These are phyloP conservation scores for Lithophane leautieri DNA, from an alignment of 2,888 invertebrate species.

Conservation along the genomic window DNA sequence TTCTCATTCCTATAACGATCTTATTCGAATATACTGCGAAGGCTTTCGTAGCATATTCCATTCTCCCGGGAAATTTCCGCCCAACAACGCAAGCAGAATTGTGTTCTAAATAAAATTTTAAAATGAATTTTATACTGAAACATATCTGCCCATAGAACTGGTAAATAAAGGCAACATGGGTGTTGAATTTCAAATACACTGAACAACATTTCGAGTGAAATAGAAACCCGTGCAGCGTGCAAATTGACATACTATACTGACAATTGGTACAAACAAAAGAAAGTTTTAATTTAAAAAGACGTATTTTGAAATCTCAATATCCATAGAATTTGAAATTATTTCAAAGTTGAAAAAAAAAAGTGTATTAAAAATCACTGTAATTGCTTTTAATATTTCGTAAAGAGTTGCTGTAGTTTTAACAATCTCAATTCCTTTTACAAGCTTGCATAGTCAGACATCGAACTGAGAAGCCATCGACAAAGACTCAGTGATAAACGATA, in stretches of 20 bases:
- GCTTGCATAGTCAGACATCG: neutral
- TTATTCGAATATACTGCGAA: constrained; percentile 58
- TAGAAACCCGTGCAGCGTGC: neutral
- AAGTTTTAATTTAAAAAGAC: no score
- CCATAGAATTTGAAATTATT: no score
- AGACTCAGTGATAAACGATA: no score
- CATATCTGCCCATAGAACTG: neutral
- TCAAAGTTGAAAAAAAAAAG: no score
- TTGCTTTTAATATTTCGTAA: no score
- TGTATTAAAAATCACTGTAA: no score
- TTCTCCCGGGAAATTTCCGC: neutral
- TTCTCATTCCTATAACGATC: constrained; percentile 31
- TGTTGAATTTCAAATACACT: constrained; percentile 15
- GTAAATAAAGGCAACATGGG: constrained; percentile 11
- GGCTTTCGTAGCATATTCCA: constrained; percentile 27
- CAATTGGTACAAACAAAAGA: no score
- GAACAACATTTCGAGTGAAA: neutral
- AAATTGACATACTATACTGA: neutral
- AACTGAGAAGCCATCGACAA: no score
- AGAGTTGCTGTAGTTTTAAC: neutral
- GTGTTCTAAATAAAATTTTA: neutral
- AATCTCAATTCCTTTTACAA: neutral
- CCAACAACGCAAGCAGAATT: neutral
- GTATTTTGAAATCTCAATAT: no score
- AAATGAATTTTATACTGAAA: constrained; percentile 28